These are phyloP conservation scores for Petromus typicus DNA, from an alignment of 2,113 vertebrate genomes.

Conservation along the genomic window DNA sequence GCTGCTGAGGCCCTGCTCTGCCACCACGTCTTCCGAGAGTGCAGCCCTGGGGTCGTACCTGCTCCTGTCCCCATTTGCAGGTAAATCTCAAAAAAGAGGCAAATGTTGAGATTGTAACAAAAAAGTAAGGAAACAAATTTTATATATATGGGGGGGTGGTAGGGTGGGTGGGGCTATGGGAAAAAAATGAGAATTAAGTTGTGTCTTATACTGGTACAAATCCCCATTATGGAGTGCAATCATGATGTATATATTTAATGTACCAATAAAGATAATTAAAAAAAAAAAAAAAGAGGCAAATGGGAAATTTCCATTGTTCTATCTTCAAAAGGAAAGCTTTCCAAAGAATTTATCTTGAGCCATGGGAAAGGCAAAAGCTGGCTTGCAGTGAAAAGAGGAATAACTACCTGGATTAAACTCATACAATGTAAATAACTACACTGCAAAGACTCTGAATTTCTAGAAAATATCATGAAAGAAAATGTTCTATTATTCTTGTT, in stretches of 20 bases:
- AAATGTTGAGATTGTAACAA: too few species aligned
- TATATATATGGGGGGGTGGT: too few species aligned
- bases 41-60: conserved; percentile 92
- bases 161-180: too few species aligned
- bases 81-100: conserved; percentile 86
- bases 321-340: not conserved
- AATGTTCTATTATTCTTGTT: not conserved
- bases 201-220: too few species aligned
- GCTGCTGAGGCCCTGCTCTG: conserved; percentile 93
- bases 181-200: too few species aligned
- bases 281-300: too few species aligned
- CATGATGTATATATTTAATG: too few species aligned
- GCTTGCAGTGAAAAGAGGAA: not conserved
- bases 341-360: not conserved
- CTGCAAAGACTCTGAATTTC: not conserved
- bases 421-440: not conserved
- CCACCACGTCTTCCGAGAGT: conserved; percentile 94
- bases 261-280: too few species aligned
- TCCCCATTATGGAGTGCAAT: too few species aligned
- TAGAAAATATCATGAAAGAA: not conserved
- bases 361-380: not conserved
- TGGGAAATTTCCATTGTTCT: not conserved
- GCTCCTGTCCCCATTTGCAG: conserved; percentile 96
- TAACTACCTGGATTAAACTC: not conserved
- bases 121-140: too few species aligned